phyloP scores from a whole-genome alignment of 2,888 invertebrate genomes.

The Baronia brevicornis region DNA sequence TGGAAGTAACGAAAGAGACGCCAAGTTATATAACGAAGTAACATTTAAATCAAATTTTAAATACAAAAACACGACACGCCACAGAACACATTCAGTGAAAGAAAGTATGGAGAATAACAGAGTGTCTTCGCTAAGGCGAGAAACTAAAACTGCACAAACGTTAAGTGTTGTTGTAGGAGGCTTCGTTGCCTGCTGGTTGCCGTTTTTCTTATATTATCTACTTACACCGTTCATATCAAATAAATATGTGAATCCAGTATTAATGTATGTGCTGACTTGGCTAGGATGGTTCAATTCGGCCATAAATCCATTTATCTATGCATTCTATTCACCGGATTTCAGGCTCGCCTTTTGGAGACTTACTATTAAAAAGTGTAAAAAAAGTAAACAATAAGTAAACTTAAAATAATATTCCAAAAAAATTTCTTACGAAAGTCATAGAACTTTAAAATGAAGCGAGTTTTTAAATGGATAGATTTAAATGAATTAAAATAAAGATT shows the following conservation, averaged over 20 bases:
- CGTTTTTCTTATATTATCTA: conserved; percentile 89
- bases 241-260: conserved; percentile 74
- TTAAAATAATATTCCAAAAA: not conserved
- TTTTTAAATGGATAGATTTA: not conserved
- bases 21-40: conserved; percentile 53
- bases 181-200: conserved; percentile 91
- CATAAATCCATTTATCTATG: conserved; percentile 93
- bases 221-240: conserved; percentile 85
- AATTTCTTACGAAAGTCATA: no score
- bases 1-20: conserved; percentile 48
- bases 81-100: conserved; percentile 70
- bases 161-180: conserved; percentile 91
- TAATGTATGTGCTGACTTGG: conserved; percentile 89
- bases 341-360: conserved; percentile 90
- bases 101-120: conserved; percentile 75
- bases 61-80: conserved; percentile 54
- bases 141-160: conserved; percentile 92
- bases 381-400: conserved; percentile 24
- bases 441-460: not conserved
- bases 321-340: conserved; percentile 92
- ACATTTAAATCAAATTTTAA: conserved; percentile 63
- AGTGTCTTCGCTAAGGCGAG: conserved; percentile 82
- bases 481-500: not conserved
- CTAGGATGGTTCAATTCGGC: conserved; percentile 93
- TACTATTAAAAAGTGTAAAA: conserved; percentile 81